Evolutionary conservation across 2,888 invertebrate genomes (phyloP).

Genomic region (Eupelmus urozonus): DNA sequence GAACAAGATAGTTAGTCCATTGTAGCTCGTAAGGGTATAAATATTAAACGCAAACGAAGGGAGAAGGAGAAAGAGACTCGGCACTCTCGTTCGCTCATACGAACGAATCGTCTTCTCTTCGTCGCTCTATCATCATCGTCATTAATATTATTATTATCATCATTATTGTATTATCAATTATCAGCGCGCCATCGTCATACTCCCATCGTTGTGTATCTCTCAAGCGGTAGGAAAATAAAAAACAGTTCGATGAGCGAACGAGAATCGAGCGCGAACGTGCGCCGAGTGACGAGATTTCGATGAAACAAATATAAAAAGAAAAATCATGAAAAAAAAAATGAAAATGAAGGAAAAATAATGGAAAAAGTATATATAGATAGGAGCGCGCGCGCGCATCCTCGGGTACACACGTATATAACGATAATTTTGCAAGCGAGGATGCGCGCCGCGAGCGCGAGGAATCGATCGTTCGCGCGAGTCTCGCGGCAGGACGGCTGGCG

Average conservation of each 20-base stretch:
- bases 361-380: background rate
- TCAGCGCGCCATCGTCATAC: conserved; percentile 9
- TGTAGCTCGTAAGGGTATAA: conserved; percentile 51
- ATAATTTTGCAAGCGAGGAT: conserved; percentile 34
- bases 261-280: conserved; percentile 17
- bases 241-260: conserved; percentile 44
- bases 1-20: conserved; percentile 59
- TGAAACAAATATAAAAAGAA: conserved; percentile 8
- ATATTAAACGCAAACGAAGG: conserved; percentile 45
- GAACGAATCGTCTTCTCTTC: conserved; percentile 16
- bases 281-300: conserved; percentile 2
- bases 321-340: conserved; percentile 8
- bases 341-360: background rate
- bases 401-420: conserved; percentile 17
- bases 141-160: conserved; percentile 35
- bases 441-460: too few species aligned
- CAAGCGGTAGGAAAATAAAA: background rate
- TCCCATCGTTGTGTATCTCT: conserved; percentile 2
- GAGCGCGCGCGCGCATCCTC: conserved; percentile 22
- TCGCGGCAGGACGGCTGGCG: conserved; percentile 16
- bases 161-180: conserved; percentile 23
- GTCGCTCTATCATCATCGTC: conserved; percentile 18
- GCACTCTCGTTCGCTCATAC: conserved; percentile 58
- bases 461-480: conserved; percentile 17
- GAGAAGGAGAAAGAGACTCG: conserved; percentile 47